Conservation (phyloP, 1,140 invertebrate genomes). For the Sycophaga agraensis region DNA sequence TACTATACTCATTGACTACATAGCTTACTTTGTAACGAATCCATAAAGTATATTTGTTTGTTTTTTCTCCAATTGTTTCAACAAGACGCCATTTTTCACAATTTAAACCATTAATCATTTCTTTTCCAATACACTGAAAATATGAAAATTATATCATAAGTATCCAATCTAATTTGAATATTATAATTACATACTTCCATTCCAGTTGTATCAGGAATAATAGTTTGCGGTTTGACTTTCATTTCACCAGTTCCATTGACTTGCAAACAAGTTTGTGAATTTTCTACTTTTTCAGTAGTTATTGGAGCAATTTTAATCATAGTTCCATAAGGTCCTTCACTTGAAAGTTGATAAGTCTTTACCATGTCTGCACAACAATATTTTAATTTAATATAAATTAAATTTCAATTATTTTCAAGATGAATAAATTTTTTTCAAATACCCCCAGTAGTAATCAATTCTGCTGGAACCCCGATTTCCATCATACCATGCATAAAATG, state of each 20-base stretch:
- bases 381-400: background rate
- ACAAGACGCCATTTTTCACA: conserved; percentile 77
- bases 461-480: conserved; percentile 71
- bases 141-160: background rate
- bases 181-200: conserved; percentile 65
- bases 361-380: conserved; percentile 67
- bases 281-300: conserved; percentile 72
- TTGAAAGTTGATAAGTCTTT: conserved; percentile 79
- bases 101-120: conserved; percentile 65
- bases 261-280: conserved; percentile 79
- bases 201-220: conserved; percentile 78
- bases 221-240: conserved; percentile 70
- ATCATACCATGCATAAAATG: conserved; percentile 89
- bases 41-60: conserved; percentile 87
- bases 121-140: conserved; percentile 58
- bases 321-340: conserved; percentile 68
- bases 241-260: conserved; percentile 73
- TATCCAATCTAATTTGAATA: conserved; percentile 27
- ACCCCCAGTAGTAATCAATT: conserved; percentile 94
- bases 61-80: conserved; percentile 71
- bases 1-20: background rate
- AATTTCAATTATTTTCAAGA: background rate
- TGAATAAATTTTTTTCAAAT: conserved; percentile 32
- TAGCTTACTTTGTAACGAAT: conserved; percentile 67
- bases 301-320: conserved; percentile 85